Percentiles rank a stretch among this genome's conserved stretches.
Conservation (phyloP, 2,113 vertebrate genomes). For the Caranx ignobilis region DNA sequence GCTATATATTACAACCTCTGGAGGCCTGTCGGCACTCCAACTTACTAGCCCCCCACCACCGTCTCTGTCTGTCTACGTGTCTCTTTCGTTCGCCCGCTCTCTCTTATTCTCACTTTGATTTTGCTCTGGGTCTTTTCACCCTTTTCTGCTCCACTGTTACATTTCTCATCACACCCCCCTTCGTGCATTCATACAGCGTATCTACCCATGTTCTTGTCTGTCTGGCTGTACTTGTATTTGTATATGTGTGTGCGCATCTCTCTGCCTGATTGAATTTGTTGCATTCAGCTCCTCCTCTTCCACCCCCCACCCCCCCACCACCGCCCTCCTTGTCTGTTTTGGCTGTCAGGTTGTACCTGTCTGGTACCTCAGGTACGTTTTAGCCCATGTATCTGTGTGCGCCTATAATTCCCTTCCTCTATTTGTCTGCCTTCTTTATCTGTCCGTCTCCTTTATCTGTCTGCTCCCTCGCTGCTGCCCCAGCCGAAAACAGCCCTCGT, state of each 20-base stretch:
- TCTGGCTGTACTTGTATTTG: slow-evolving; percentile 50
- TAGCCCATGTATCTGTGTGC: slow-evolving; percentile 53
- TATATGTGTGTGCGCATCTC: slow-evolving; percentile 37
- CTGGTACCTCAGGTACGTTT: slow-evolving; percentile 58
- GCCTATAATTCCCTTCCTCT: slow-evolving; percentile 60
- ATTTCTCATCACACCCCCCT: slow-evolving; percentile 62
- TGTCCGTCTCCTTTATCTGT: slow-evolving; percentile 62
- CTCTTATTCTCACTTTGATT: slow-evolving; percentile 67
- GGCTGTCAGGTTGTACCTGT: slow-evolving; percentile 70
- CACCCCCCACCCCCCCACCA: slow-evolving; percentile 5
- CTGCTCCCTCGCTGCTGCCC: slow-evolving; percentile 45
- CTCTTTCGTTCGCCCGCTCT: slow-evolving; percentile 28
- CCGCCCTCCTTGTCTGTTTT: slow-evolving; percentile 58
- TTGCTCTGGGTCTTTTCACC: slow-evolving; percentile 66
- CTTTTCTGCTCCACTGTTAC: slow-evolving; percentile 59
- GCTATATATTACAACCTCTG: slow-evolving; percentile 81
- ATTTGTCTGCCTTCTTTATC: slow-evolving; percentile 65
- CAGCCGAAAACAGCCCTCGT: slow-evolving; percentile 44
- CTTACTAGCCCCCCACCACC: slow-evolving; percentile 48
- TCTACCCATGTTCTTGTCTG: slow-evolving; percentile 67
- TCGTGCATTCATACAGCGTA: slow-evolving; percentile 62
- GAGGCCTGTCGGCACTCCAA: slow-evolving; percentile 75
- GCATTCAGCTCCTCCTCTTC: slow-evolving; percentile 10
- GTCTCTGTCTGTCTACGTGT: slow-evolving; percentile 15
- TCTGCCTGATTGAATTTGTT: slow-evolving; percentile 71